Percentiles rank a stretch among this genome's conserved stretches.
These are phyloP conservation scores for Acleris cristana DNA, from an alignment of 2,888 invertebrate species.

Conservation along the genomic window DNA sequence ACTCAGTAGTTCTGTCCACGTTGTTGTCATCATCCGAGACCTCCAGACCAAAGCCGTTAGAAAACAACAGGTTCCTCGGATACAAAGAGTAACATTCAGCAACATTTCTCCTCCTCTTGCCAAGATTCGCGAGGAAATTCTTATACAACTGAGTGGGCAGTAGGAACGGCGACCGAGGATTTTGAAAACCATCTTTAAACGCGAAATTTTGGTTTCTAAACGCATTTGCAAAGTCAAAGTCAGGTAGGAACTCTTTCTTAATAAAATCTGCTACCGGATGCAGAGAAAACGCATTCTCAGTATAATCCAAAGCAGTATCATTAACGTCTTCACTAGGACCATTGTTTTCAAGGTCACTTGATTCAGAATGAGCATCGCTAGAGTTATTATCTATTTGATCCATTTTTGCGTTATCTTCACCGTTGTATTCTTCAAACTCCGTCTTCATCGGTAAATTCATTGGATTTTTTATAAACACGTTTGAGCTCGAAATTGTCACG, in stretches of 20 bases:
- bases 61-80: conserved; percentile 83
- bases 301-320: conserved; percentile 68
- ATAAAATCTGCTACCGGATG: conserved; percentile 79
- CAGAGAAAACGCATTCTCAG: conserved; percentile 68
- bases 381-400: conserved; percentile 70
- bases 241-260: conserved; percentile 79
- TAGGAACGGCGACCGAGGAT: conserved; percentile 81
- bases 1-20: conserved; percentile 71
- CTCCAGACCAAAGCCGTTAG: conserved; percentile 71
- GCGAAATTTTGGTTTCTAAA: conserved; percentile 71
- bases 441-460: conserved; percentile 77
- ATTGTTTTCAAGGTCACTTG: conserved; percentile 74
- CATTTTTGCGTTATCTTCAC: conserved; percentile 59
- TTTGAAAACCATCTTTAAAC: conserved; percentile 73
- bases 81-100: conserved; percentile 78
- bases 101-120: conserved; percentile 74
- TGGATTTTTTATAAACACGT: conserved; percentile 70
- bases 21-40: conserved; percentile 75
- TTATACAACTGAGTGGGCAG: conserved; percentile 91
- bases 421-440: conserved; percentile 70
- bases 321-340: conserved; percentile 62
- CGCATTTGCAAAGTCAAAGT: conserved; percentile 73
- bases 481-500: conserved; percentile 71
- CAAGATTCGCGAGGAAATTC: conserved; percentile 88
- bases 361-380: conserved; percentile 73